Conservation (phyloP, 2,113 vertebrate species). For the Oryzias curvinotus region DNA sequence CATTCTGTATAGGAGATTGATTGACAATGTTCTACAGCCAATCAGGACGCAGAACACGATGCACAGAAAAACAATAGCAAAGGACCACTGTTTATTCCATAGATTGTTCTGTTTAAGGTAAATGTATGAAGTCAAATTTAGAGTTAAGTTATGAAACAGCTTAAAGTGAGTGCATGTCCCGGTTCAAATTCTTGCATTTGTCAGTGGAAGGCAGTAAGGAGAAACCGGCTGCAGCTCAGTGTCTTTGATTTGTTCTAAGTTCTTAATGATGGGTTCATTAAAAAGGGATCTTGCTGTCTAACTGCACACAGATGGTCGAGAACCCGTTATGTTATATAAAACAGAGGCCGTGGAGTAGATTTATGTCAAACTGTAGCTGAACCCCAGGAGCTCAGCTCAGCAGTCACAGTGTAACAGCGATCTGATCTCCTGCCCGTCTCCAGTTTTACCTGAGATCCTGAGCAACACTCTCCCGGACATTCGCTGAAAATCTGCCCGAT, state of each 20-base stretch:
- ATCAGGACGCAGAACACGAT: no score
- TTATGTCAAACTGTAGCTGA: constrained; percentile 50
- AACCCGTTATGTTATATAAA: constrained; percentile 35
- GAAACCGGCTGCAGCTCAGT: constrained; percentile 19
- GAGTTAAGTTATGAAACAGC: no score
- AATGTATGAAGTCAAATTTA: no score
- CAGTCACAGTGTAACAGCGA: constrained; percentile 48
- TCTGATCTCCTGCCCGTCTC: constrained; percentile 53
- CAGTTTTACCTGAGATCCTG: constrained; percentile 19
- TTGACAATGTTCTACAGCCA: no score
- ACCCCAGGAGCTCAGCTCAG: constrained; percentile 31
- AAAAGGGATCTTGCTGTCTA: constrained; percentile 53
- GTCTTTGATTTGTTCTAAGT: constrained; percentile 35
- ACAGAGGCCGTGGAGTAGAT: constrained; percentile 36
- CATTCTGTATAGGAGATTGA: no score
- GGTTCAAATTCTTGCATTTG: constrained; percentile 20
- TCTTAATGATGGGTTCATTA: constrained; percentile 65
- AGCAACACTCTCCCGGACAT: constrained; percentile 32
- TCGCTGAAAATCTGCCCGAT: constrained; percentile 37
- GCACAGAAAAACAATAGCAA: no score
- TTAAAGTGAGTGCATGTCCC: constrained; percentile 24
- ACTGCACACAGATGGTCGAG: constrained; percentile 59
- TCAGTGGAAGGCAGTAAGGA: constrained; percentile 18
- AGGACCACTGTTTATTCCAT: no score
- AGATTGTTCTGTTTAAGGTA: no score